Base-by-base conservation (phyloP, 2,888 invertebrate genomes). In the Mimachlamys varia region DNA sequence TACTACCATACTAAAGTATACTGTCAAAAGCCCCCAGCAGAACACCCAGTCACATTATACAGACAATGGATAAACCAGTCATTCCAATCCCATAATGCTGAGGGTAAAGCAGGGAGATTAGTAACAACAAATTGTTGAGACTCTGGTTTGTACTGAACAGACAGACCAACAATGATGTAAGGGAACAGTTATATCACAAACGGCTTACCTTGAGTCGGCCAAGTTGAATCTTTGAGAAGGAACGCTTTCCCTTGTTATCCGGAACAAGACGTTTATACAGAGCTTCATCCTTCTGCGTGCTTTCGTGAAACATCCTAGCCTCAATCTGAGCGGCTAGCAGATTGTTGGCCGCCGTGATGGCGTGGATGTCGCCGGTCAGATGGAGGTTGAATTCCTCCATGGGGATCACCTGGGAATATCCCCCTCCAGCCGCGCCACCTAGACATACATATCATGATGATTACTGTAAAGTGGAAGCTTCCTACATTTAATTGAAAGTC, bases 371-470 rank as follows among this genome's bases (percentile, higher is more conserved):
- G 0, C 99, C 97, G 0, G 99, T 99, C 93, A 99, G 97, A 97
- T 99, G 99, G 0, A 99, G 97, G 97, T 99, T 99, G 97, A 99
- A 99, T 95, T 99, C 99, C 97, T 99, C 99, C 99, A 99, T 99
- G 0, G 99, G 99, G 94, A 99, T 99, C 0, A 98, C 98, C 97
- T 98, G 97, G 0, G 99, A 98, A 96, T 99, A 99, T 4, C 99
- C 99, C 33, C 99, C 99, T 1, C 99, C 99, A 13, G 99, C 99
- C 0, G 99, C 99, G 49, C 99, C 99, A 89, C 99, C 98, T 97
- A 89, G 33, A 33, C 44, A 37, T 27, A 62, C 22, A 76, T 12
- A 76, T 76, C 33, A 76, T 33, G 2, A 33, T 33, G 12, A 22
- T 33, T 1, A 76, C 22, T 62, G 44, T n/a, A n/a, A n/a, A n/a